Conservation (phyloP, 2,888 invertebrate genomes). For the Acleris cristana region DNA sequence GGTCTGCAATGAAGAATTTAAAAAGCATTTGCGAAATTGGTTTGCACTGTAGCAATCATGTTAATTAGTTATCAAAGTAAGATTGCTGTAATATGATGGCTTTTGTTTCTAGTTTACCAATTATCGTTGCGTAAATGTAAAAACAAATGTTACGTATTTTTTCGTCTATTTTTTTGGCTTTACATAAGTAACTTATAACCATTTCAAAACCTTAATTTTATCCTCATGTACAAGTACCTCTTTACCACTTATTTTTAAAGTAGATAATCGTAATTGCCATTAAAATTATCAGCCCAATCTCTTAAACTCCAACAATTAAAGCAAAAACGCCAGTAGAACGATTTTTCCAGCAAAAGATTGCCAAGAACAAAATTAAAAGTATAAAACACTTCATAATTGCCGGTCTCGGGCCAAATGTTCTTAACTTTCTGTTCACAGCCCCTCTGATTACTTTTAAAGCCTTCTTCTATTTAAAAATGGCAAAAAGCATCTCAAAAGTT, state of each 20-base stretch:
- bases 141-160: neutral
- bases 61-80: slow-evolving; percentile 37
- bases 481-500: slow-evolving; percentile 64
- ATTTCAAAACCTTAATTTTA: too few relatives aligned
- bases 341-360: slow-evolving; percentile 54
- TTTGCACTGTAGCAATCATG: slow-evolving; percentile 55
- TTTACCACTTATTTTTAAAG: too few relatives aligned
- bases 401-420: slow-evolving; percentile 66
- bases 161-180: too few relatives aligned
- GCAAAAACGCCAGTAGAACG: slow-evolving; percentile 45
- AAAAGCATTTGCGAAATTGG: slow-evolving; percentile 78
- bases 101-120: slow-evolving; percentile 10
- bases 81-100: slow-evolving; percentile 39
- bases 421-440: slow-evolving; percentile 63
- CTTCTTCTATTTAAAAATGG: slow-evolving; percentile 67
- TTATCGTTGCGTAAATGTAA: neutral
- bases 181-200: too few relatives aligned
- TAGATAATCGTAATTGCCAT: too few relatives aligned
- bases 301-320: slow-evolving; percentile 26
- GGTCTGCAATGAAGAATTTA: slow-evolving; percentile 75
- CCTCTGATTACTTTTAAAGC: slow-evolving; percentile 78
- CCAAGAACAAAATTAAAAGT: slow-evolving; percentile 67
- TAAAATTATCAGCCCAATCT: slow-evolving; percentile 10
- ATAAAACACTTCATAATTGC: slow-evolving; percentile 72
- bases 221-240: too few relatives aligned